Base-by-base conservation (phyloP, 1,140 invertebrate genomes). In the Musca domestica region DNA sequence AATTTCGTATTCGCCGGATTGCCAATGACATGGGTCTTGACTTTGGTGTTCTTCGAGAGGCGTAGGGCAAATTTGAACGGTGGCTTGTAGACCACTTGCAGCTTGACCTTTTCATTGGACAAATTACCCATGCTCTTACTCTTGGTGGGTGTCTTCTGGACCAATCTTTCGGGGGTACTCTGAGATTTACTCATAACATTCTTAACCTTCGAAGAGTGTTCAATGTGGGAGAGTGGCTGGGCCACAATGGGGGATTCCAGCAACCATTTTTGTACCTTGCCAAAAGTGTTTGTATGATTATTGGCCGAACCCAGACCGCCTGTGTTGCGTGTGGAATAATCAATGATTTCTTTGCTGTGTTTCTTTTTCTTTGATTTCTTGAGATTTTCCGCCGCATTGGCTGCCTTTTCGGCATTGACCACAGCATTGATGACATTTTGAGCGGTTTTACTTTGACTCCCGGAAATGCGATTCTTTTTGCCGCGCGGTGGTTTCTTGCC, bases 71-170 rank as follows among this genome's bases (percentile, higher is more conserved):
- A 93, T 71, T 91, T 91, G 77, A 94, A 94, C 1, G 92, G 92
- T 27, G 92, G 91, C 74, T 92, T 93, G 77, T 93, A 94, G 5
- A 93, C 90, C 2, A 94, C 91, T 78, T 94, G 92, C 10, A 94
- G 80, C 61, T 91, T 87, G 0, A 90, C 87, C 67, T 90, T 88
- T 73, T 91, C 87, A 63, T 87, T 86, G 20, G 76, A 73, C 17
- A 83, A 72, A 68, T 81, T 80, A 1, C 74, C 74, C 66, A 74
- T 73, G 10, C 82, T 78, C 47, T 75, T 81, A 41, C 71, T 83
- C 75, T 79, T 81, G 75, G 79, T 77, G 1, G 80, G 80, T 6
- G 74, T 71, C 27, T 78, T 77, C 25, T 77, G 76, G 14, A 75
- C 74, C 10, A 81, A 68, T 54, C 76, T 67, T 12, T 80, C 75